phyloP scores from a whole-genome alignment of 1,140 invertebrate genomes.

The Dufourea novaeangliae region DNA sequence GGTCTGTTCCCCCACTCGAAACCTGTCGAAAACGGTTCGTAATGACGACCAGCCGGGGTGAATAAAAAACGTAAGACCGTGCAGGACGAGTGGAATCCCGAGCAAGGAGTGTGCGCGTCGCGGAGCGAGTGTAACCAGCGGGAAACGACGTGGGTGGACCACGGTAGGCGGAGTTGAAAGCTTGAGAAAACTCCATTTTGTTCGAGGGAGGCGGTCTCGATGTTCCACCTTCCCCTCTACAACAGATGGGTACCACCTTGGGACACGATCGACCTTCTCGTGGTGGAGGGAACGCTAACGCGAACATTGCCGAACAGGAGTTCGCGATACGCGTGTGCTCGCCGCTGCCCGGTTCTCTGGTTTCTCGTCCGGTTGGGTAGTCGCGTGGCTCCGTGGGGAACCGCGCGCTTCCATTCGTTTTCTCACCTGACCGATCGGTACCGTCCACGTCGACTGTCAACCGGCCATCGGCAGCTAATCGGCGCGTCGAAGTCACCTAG shows the following conservation, averaged over 20 bases:
- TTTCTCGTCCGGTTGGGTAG: conserved; percentile 26
- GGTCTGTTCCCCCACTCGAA: no score
- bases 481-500: no score
- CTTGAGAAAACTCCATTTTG: conserved; percentile 73
- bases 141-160: conserved; percentile 46
- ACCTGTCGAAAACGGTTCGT: no score
- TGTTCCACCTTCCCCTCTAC: conserved; percentile 68
- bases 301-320: conserved; percentile 76
- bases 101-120: no score
- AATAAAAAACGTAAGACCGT: no score
- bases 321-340: conserved; percentile 75
- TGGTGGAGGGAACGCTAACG: conserved; percentile 69
- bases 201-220: conserved; percentile 68
- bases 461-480: background rate
- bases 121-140: background rate
- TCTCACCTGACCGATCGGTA: conserved; percentile 6
- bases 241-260: conserved; percentile 61
- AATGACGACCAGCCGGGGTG: no score
- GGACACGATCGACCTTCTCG: conserved; percentile 65
- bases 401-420: conserved; percentile 4
- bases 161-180: conserved; percentile 43
- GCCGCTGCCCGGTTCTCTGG: conserved; percentile 44
- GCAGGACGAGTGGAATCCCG: no score
- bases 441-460: conserved; percentile 8
- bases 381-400: conserved; percentile 27